Evolutionary conservation across 53 echinoderm and acorn worm species (phyloP).

Genomic region (Astropecten irregularis): DNA sequence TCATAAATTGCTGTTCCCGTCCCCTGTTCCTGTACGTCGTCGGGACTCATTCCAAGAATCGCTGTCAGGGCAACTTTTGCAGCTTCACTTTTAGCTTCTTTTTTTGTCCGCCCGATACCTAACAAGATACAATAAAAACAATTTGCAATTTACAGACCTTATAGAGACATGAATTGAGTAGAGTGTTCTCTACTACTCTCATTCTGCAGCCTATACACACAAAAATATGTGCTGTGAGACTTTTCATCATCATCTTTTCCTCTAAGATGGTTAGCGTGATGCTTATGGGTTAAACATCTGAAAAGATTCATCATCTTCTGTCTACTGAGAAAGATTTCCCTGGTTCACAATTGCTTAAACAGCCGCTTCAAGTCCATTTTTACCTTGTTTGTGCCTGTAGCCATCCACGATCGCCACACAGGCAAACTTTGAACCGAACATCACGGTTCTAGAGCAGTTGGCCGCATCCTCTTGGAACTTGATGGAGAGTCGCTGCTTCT

Average conservation of each 20-base stretch:
- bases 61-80: conserved; percentile 76
- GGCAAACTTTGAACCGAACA: conserved; percentile 70
- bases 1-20: conserved; percentile 46
- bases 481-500: conserved; percentile 72
- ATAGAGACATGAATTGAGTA: background rate
- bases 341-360: too few relatives aligned
- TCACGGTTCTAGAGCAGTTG: conserved; percentile 28
- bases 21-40: conserved; percentile 63
- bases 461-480: conserved; percentile 72
- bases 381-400: conserved; percentile 68
- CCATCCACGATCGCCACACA: conserved; percentile 82
- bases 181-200: background rate
- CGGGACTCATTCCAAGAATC: conserved; percentile 75
- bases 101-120: conserved; percentile 90
- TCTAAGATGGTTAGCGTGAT: too few relatives aligned
- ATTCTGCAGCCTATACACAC: background rate
- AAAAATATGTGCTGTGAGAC: too few relatives aligned
- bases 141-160: too few relatives aligned
- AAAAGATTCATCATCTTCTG: too few relatives aligned
- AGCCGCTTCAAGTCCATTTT: too few relatives aligned
- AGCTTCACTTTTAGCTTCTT: conserved; percentile 90
- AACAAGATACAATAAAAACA: background rate
- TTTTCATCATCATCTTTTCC: too few relatives aligned
- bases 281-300: too few relatives aligned
- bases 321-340: too few relatives aligned